Percentiles rank a stretch among this genome's conserved stretches.
Evolutionary conservation across 2,888 invertebrate species (phyloP).

Genomic region (Cataglyphis rosenhaueri): DNA sequence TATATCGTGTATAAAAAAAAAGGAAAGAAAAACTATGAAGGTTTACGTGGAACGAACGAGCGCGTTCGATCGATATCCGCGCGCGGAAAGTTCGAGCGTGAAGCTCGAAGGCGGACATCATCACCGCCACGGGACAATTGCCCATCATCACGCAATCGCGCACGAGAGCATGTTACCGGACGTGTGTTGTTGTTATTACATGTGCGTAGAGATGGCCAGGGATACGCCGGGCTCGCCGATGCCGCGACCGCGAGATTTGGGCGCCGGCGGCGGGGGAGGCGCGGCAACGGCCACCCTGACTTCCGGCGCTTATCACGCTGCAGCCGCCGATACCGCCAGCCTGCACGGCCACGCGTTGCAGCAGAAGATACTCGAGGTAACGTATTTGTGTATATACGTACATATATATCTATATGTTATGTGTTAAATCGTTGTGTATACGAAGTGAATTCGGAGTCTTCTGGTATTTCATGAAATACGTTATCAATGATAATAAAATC

Average conservation of each 20-base stretch:
- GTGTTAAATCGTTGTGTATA: background rate
- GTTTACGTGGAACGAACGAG: constrained; percentile 72
- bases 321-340: constrained; percentile 86
- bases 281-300: constrained; percentile 86
- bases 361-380: constrained; percentile 90
- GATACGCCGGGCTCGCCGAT: constrained; percentile 86
- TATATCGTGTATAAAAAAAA: background rate
- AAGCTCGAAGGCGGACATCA: background rate
- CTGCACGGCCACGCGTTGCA: constrained; percentile 89
- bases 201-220: constrained; percentile 84
- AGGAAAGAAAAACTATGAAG: constrained; percentile 63
- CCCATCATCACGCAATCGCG: background rate
- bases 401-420: background rate
- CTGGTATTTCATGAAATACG: background rate
- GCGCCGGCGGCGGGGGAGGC: constrained; percentile 84
- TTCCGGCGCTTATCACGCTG: constrained; percentile 84
- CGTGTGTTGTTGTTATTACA: constrained; percentile 69
- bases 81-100: background rate
- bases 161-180: constrained; percentile 67
- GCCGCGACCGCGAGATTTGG: constrained; percentile 84
- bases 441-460: background rate
- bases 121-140: background rate
- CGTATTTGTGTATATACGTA: constrained; percentile 64
- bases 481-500: background rate
- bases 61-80: constrained; percentile 69